phyloP scores from a whole-genome alignment of 2,888 invertebrate genomes.

The Caenorhabditis sp. region DNA sequence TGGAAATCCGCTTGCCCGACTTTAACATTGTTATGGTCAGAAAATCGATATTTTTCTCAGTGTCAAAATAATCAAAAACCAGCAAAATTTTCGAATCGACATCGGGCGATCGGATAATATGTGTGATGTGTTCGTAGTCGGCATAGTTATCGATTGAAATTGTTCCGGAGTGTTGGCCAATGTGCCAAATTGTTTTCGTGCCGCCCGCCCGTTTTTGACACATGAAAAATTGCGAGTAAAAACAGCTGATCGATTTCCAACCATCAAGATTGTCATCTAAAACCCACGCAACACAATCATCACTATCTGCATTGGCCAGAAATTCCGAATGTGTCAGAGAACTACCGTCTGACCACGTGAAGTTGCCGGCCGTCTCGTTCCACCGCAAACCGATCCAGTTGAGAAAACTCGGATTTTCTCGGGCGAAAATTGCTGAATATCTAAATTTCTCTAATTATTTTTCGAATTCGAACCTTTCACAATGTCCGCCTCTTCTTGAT shows the following conservation, averaged over 20 bases:
- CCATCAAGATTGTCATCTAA: conserved; percentile 25
- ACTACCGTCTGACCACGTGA: conserved; percentile 26
- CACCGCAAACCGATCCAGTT: conserved; percentile 38
- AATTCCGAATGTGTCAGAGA: conserved; percentile 16
- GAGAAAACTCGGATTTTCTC: conserved; percentile 34
- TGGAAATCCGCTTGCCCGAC: background rate
- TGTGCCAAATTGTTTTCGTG: conserved; percentile 19
- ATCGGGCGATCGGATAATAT: conserved; percentile 12
- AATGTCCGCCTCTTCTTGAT: conserved; percentile 25
- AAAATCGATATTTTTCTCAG: conserved; percentile 29
- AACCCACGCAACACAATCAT: conserved; percentile 40
- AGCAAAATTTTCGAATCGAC: conserved; percentile 21
- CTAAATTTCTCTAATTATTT: too few species aligned
- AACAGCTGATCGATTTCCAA: conserved; percentile 39
- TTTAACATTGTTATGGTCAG: conserved; percentile 21
- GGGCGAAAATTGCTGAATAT: conserved; percentile 21
- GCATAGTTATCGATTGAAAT: conserved; percentile 12
- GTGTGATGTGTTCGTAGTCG: conserved; percentile 26
- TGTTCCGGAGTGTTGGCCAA: background rate
- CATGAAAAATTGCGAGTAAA: conserved; percentile 44
- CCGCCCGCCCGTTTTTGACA: conserved; percentile 31
- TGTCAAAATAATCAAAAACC: conserved; percentile 26
- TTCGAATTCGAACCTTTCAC: conserved; percentile 11
- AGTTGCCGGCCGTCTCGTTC: conserved; percentile 2
- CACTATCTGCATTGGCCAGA: conserved; percentile 17